These are phyloP conservation scores for Taxidea taxus DNA, from an alignment of 2,113 vertebrate species.

Conservation along the genomic window DNA sequence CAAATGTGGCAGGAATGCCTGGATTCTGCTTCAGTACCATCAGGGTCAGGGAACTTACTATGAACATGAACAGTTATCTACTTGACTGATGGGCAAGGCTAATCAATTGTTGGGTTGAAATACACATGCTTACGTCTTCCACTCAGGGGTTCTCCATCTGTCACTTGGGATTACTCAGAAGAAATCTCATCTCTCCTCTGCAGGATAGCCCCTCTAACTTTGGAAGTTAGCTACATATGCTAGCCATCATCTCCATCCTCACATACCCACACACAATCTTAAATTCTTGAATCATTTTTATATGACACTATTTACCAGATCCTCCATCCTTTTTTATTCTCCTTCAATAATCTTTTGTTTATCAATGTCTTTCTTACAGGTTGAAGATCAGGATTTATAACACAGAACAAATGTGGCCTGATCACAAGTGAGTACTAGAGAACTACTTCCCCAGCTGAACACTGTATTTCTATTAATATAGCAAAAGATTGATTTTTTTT, in stretches of 20 bases:
- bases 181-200: not conserved
- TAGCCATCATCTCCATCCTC: not conserved
- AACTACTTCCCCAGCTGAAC: not conserved
- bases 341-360: not conserved
- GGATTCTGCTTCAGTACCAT: not conserved
- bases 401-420: not conserved
- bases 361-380: not conserved
- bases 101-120: not conserved
- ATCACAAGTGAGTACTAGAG: not conserved
- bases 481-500: conserved; percentile 24
- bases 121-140: not conserved
- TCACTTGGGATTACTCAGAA: not conserved
- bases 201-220: not conserved
- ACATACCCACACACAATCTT: not conserved
- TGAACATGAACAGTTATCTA: not conserved
- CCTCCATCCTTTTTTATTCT: not conserved
- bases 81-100: not conserved
- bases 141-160: not conserved
- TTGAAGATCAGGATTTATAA: conserved; percentile 45
- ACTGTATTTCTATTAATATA: conserved; percentile 46
- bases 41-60: not conserved
- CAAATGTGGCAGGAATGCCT: not conserved
- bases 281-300: not conserved
- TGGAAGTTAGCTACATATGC: not conserved
- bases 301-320: not conserved